Conservation (phyloP, 2,113 vertebrate genomes). For the Oryzias woworae region DNA sequence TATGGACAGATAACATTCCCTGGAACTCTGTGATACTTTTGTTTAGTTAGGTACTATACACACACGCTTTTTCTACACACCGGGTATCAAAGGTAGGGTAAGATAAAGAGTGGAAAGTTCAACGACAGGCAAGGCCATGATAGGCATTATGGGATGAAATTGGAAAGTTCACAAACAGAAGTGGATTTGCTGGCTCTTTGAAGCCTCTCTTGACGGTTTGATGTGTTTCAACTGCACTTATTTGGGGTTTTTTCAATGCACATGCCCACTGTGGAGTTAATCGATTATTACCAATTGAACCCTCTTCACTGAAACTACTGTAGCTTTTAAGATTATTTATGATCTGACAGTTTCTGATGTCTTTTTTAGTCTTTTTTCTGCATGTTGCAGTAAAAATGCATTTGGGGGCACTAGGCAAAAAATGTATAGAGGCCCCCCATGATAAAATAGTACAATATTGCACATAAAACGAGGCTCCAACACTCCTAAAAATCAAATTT, state of each 20-base stretch:
- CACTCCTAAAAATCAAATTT: too few relatives aligned
- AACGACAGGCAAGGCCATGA: conserved; percentile 52
- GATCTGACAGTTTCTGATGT: too few relatives aligned
- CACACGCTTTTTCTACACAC: conserved; percentile 7
- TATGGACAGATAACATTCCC: conserved; percentile 62
- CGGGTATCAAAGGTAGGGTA: conserved; percentile 48
- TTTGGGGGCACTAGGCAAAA: too few relatives aligned
- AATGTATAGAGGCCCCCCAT: too few relatives aligned
- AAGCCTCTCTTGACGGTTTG: not conserved
- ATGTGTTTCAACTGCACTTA: conserved; percentile 14
- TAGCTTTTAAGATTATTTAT: too few relatives aligned
- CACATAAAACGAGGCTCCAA: too few relatives aligned
- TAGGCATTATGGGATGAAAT: conserved; percentile 41
- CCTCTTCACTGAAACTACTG: too few relatives aligned
- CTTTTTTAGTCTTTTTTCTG: too few relatives aligned
- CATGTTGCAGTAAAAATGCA: too few relatives aligned
- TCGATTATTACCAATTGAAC: too few relatives aligned
- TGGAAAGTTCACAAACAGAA: conserved; percentile 38
- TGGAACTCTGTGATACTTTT: conserved; percentile 64
- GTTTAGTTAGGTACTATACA: conserved; percentile 54
- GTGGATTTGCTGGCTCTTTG: conserved; percentile 45
- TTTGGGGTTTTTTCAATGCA: conserved; percentile 20
- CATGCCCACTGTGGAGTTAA: not conserved
- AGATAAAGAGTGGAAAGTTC: conserved; percentile 72
- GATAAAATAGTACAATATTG: too few relatives aligned